Conservation (phyloP, 2,888 invertebrate species). For the Tillus elongatus region DNA sequence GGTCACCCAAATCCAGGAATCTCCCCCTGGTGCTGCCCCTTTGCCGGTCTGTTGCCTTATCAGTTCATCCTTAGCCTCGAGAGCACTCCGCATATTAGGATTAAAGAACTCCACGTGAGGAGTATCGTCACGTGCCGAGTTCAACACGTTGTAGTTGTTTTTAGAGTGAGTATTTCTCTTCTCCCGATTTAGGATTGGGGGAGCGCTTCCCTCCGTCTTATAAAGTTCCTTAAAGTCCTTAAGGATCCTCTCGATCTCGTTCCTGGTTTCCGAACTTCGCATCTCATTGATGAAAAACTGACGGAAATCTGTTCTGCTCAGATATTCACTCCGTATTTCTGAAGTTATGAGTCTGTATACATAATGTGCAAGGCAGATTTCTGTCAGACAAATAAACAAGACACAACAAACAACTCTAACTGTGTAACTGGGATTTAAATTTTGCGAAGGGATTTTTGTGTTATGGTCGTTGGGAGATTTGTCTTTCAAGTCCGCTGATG, state of each 20-base stretch:
- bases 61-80: conserved; percentile 53
- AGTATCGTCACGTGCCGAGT: conserved; percentile 34
- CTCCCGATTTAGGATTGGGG: too few species aligned
- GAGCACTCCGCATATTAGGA: conserved; percentile 52
- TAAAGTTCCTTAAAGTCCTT: conserved; percentile 22
- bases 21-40: conserved; percentile 61
- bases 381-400: conserved; percentile 37
- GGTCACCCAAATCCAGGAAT: conserved; percentile 80
- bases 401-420: conserved; percentile 39
- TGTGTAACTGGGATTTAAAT: conserved; percentile 39
- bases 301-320: conserved; percentile 32
- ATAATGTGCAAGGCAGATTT: conserved; percentile 39
- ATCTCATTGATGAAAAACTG: conserved; percentile 32
- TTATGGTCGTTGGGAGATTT: conserved; percentile 7
- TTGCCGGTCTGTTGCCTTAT: conserved; percentile 53
- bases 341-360: conserved; percentile 37
- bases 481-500: too few species aligned
- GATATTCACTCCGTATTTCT: conserved; percentile 36
- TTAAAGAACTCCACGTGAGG: conserved; percentile 66
- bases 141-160: conserved; percentile 30
- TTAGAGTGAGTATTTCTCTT: not conserved
- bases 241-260: conserved; percentile 32
- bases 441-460: conserved; percentile 13
- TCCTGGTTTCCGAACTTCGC: conserved; percentile 26
- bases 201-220: not conserved